Evolutionary conservation across 1,140 invertebrate genomes (phyloP), one percentile per base, ranked within the genome.

Genomic region (Zaprionus davidi): DNA sequence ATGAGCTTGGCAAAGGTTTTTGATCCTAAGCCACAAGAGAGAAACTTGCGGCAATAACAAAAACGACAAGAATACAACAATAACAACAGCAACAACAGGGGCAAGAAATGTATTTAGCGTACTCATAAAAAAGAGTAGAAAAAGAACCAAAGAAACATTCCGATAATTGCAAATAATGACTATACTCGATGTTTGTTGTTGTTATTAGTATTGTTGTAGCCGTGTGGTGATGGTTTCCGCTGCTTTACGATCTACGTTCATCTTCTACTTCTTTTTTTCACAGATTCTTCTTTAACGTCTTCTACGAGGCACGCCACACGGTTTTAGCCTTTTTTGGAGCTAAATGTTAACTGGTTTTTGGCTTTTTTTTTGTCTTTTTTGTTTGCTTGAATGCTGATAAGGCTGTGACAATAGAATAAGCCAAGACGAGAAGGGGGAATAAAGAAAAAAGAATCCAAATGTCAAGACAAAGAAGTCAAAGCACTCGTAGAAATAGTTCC

Each of bases 81-180:
- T 41, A 65, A 76, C 44, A 71, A 59, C 41, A 58, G 57, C 41
- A 59, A 49, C 41, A 59, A 49, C n/a, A n/a, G 26, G 17, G 12
- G 26, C 49, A 41, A 57, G 13, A 57, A 53, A 65, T 69, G 78
- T 74, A 78, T 75, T 83, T 83, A 83, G 76, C 76, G 64, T 76
- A 69, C 71, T 79, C 69, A 90, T 70, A 81, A 78, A 82, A 66
- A 59, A 64, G 31, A 62, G 20, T 12, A 51, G 73, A 74, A 88
- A 81, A 81, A 75, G 68, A 77, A 84, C 74, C 65, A 88, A 88
- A 76, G 84, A 76, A 74, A 83, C 83, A 85, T 84, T 79, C 87
- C 84, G 78, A 87, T 87, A 87, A 87, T 87, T 87, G 84, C 84
- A 84, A 87, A 87, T 87, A 87, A 87, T 87, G 85, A 87, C 81